Percentiles rank a stretch among this genome's conserved stretches.
phyloP scores from a whole-genome alignment of 2,888 invertebrate genomes.

The Ornithoptera priamus region DNA sequence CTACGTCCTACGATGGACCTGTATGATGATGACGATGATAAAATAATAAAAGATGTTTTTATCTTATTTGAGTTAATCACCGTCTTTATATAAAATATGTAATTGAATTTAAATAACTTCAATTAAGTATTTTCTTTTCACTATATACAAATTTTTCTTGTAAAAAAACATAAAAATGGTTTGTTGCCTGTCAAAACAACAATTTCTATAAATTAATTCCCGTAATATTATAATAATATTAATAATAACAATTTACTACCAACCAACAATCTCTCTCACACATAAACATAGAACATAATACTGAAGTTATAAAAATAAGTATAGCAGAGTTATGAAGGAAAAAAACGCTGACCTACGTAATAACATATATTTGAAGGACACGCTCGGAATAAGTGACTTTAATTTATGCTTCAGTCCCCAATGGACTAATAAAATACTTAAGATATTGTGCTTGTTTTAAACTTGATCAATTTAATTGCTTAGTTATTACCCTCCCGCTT shows the following conservation, averaged over 20 bases:
- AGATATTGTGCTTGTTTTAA: conserved; percentile 48
- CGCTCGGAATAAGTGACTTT: conserved; percentile 40
- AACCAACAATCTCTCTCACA: not conserved
- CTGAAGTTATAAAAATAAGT: not conserved
- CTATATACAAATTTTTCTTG: no score
- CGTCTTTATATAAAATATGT: no score
- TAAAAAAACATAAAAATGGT: no score
- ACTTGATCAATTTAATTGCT: conserved; percentile 55
- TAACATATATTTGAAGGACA: conserved; percentile 10
- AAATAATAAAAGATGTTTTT: no score
- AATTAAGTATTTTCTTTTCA: no score
- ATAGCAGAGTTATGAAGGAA: not conserved
- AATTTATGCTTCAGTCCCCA: conserved; percentile 48
- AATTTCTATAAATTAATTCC: no score
- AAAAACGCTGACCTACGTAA: conserved; percentile 5
- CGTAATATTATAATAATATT: not conserved
- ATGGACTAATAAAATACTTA: conserved; percentile 54
- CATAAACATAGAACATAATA: not conserved
- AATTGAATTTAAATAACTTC: no score
- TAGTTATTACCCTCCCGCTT: conserved; percentile 45
- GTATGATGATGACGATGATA: no score
- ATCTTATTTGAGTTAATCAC: no score
- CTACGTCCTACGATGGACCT: no score
- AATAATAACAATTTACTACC: not conserved
- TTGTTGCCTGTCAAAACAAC: no score